Conservation (phyloP, 2,888 invertebrate genomes). For the Dorcus hopei region DNA sequence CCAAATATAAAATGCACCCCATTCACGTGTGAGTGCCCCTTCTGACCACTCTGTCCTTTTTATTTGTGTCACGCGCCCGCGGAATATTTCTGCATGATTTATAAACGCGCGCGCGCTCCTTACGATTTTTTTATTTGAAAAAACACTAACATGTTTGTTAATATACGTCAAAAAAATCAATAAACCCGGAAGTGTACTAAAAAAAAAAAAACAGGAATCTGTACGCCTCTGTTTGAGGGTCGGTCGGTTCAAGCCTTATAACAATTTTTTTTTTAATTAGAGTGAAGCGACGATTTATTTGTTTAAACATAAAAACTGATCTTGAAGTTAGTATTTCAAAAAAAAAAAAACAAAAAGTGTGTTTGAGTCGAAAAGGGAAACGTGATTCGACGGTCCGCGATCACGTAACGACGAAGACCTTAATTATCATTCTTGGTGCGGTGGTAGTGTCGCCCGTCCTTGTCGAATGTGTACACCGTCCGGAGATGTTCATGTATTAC, state of each 20-base stretch:
- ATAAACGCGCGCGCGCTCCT: conserved; percentile 4
- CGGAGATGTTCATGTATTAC: no score
- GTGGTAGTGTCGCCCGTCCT: no score
- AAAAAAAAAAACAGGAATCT: no score
- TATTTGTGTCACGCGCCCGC: conserved; percentile 8
- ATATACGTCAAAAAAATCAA: no score
- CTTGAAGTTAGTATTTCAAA: neutral
- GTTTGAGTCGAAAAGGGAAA: neutral
- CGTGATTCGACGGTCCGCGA: neutral
- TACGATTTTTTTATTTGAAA: neutral
- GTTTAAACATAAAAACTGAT: neutral
- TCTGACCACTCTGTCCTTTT: neutral
- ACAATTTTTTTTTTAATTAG: no score
- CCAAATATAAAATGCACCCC: conserved; percentile 48
- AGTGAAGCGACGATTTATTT: neutral
- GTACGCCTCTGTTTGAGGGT: no score
- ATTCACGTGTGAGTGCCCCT: conserved; percentile 12
- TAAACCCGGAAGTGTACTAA: no score
- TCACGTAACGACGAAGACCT: no score
- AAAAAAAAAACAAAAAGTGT: neutral
- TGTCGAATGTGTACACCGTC: no score
- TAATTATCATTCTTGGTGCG: no score
- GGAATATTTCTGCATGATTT: neutral
- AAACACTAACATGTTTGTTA: no score
- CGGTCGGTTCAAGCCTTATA: no score